Conservation (phyloP, 2,113 vertebrate genomes). For the Pelodiscus sinensis region DNA sequence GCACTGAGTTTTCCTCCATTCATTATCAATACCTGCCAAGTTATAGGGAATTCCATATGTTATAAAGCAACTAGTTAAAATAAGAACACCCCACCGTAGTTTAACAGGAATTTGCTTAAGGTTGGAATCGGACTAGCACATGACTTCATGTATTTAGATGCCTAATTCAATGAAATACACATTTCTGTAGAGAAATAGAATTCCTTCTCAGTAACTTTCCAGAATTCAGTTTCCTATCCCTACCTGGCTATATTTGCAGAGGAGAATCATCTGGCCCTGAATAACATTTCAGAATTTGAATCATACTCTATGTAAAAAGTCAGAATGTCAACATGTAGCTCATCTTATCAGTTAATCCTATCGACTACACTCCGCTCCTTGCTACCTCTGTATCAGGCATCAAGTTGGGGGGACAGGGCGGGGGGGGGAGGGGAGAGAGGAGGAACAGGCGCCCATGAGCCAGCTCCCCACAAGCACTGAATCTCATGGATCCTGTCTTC, state of each 20-base stretch:
- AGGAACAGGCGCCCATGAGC: too few species aligned
- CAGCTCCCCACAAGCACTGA: too few species aligned
- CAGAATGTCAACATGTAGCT: too few species aligned
- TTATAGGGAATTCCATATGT: constrained; percentile 78
- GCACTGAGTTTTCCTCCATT: constrained; percentile 98
- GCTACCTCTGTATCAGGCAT: too few species aligned
- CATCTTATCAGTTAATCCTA: too few species aligned
- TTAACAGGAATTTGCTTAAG: background rate
- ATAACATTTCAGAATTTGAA: background rate
- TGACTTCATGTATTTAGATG: background rate
- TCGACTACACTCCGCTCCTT: too few species aligned
- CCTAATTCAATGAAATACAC: background rate
- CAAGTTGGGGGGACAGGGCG: too few species aligned
- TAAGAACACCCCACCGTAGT: constrained; percentile 1
- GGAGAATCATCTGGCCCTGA: background rate
- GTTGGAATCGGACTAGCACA: constrained; percentile 13
- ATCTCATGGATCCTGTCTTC: too few species aligned
- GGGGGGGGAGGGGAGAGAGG: too few species aligned
- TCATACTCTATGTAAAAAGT: background rate
- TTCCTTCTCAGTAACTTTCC: background rate
- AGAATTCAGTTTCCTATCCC: background rate
- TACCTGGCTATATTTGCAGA: background rate
- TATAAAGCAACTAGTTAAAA: constrained; percentile 67
- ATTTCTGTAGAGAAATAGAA: background rate
- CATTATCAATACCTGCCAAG: constrained; percentile 95